phyloP scores from a whole-genome alignment of 1,140 invertebrate genomes.

The Drosophila lini region DNA sequence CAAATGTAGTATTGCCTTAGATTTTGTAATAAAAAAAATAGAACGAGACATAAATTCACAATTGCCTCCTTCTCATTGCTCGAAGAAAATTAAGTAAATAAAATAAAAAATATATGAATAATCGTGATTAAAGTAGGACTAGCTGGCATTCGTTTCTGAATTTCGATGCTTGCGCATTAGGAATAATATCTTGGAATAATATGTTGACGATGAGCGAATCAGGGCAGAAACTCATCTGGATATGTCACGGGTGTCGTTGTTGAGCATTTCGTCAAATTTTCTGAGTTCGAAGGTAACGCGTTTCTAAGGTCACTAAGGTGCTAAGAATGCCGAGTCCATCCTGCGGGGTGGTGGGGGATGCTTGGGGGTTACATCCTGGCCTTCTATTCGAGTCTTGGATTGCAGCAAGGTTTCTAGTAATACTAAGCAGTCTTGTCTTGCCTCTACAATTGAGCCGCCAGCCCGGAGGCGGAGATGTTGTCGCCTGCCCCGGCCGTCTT shows the following conservation, averaged over 20 bases:
- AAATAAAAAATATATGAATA: no score
- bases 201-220: slow-evolving; percentile 29
- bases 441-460: slow-evolving; percentile 89
- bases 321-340: slow-evolving; percentile 68
- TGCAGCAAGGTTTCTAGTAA: slow-evolving; percentile 43
- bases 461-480: slow-evolving; percentile 94
- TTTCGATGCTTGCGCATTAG: slow-evolving; percentile 49
- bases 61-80: no score
- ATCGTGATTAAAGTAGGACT: slow-evolving; percentile 56
- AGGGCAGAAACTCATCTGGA: slow-evolving; percentile 45
- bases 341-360: slow-evolving; percentile 50
- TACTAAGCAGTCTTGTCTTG: slow-evolving; percentile 70
- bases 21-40: not conserved
- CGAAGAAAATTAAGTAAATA: no score
- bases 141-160: slow-evolving; percentile 42
- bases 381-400: slow-evolving; percentile 61
- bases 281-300: slow-evolving; percentile 67
- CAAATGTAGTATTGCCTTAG: not conserved
- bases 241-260: slow-evolving; percentile 64
- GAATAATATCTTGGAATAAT: slow-evolving; percentile 73
- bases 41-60: not conserved
- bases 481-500: slow-evolving; percentile 95
- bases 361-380: slow-evolving; percentile 30
- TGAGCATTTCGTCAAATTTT: slow-evolving; percentile 54
- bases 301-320: slow-evolving; percentile 82